Conservation (phyloP, 2,113 vertebrate species). For the Dasyornis broadbenti region DNA sequence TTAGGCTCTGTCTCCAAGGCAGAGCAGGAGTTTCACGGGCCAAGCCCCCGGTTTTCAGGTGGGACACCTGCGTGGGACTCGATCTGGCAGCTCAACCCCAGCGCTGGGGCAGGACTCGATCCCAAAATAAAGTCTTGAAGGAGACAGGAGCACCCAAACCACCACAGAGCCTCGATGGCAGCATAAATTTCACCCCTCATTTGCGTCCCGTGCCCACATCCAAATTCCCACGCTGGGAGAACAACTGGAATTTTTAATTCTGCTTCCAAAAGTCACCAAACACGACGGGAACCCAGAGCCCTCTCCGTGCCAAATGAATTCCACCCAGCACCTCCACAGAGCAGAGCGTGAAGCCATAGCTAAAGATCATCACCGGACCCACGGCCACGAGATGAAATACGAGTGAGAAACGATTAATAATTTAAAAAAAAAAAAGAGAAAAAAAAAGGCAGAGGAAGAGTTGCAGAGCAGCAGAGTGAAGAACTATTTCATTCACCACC, state of each 20-base stretch:
- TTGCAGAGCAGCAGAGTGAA: neutral
- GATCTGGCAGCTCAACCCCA: neutral
- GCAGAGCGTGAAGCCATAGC: neutral
- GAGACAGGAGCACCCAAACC: neutral
- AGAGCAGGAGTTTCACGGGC: neutral
- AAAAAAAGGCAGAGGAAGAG: neutral
- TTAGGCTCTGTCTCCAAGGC: rapidly evolving
- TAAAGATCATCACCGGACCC: neutral
- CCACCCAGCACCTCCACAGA: neutral
- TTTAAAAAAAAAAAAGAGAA: neutral
- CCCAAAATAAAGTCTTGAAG: rapidly evolving
- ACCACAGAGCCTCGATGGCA: neutral
- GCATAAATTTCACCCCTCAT: neutral
- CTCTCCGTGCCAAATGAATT: neutral
- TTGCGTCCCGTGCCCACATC: neutral
- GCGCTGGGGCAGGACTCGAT: neutral
- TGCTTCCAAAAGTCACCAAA: neutral
- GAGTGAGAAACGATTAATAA: neutral
- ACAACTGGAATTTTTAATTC: neutral
- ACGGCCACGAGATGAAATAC: neutral
- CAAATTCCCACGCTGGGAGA: neutral
- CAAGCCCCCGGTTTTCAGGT: neutral
- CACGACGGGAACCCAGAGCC: neutral
- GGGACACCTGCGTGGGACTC: neutral
- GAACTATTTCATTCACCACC: neutral